Evolutionary conservation across 2,888 invertebrate species (phyloP).

Genomic region (Diadegma fenestrale): DNA sequence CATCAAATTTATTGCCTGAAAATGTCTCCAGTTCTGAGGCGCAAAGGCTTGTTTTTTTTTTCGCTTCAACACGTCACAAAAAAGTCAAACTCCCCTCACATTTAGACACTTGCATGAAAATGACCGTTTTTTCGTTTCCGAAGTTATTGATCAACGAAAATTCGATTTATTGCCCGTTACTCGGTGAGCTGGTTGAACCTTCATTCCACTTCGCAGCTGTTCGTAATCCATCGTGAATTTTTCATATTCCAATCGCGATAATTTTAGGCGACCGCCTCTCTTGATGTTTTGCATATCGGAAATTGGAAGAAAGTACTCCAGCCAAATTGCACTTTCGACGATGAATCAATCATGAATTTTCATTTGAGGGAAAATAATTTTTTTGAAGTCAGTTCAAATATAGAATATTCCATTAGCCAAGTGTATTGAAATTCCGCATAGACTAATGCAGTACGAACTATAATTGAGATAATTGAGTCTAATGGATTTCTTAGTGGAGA

Average conservation of each 20-base stretch:
- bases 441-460: background rate
- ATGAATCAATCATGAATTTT: background rate
- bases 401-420: constrained; percentile 6
- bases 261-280: constrained; percentile 56
- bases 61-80: background rate
- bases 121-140: background rate
- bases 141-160: background rate
- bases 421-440: background rate
- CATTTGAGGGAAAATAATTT: background rate
- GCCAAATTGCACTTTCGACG: constrained; percentile 33
- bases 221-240: background rate
- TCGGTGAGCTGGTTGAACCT: background rate
- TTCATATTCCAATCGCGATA: constrained; percentile 75
- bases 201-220: background rate
- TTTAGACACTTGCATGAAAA: background rate
- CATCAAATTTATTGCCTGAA: background rate
- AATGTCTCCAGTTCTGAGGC: background rate
- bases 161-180: background rate
- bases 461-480: background rate
- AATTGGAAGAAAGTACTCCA: background rate
- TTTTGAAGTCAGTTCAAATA: background rate
- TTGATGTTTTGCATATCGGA: background rate
- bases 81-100: background rate
- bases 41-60: background rate
- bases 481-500: background rate